Evolutionary conservation across 2,888 invertebrate species (phyloP), one percentile per base, ranked within the genome.

Genomic region (Drosophila acutilabella): DNA sequence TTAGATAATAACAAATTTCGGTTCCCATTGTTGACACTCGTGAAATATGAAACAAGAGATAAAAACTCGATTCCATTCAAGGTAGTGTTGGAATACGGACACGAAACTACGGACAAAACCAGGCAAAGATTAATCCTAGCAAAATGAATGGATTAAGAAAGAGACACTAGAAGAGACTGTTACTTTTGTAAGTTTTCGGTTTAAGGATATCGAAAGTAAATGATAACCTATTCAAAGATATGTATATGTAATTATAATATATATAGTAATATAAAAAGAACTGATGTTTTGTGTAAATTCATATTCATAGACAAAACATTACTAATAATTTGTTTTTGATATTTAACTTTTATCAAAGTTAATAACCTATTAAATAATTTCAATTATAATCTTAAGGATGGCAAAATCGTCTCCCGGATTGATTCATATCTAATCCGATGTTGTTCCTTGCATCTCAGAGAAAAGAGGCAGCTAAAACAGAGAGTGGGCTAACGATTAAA

Each of bases 1-100:
- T 78, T 76, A 78, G 74, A 78, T 78, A 78, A 76, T 75, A 75
- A 75, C 75, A 75, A 78, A 75, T 78, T 78, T 78, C 60, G 61
- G 64, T 50, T 57, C 57, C 53, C 53, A 69, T 68, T 78, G 75
- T 78, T 78, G 74, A 69, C 78, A 64, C 56, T 73, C 69, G 47
- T 36, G 62, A 60, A 68, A 64, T 20, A 57, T 58, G 75, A 60
- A 74, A 60, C 51, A 38, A 51, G 48, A 66, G 56, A 60, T 74
- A 60, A 64, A 41, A 76, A 70, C 73, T 56, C 33, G 48, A 74
- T 57, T 44, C 36, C 42, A 42, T 64, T 41, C 47, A 45, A 48
- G 56, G 33, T 73, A 57, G 23, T 13, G 66, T 30, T 30, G 3
- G 26, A 26, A 7, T 26, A 8, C 11, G 11, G 8, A 10, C 11